These are phyloP conservation scores for Centropus unirufus DNA, from an alignment of 2,113 vertebrate species.

Conservation along the genomic window DNA sequence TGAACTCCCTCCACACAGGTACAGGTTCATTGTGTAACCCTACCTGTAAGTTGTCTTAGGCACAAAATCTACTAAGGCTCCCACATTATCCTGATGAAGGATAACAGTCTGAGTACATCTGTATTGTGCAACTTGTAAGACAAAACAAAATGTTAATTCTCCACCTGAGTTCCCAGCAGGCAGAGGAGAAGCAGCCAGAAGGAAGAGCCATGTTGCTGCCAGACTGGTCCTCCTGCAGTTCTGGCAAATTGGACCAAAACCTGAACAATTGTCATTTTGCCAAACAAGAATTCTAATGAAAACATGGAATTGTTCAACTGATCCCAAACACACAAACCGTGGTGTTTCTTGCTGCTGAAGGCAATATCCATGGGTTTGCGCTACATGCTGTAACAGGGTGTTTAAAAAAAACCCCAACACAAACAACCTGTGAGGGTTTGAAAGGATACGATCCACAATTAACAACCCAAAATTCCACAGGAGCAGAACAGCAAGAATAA, in stretches of 20 bases:
- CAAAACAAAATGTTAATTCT: background rate
- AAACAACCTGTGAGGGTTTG: fast-evolving
- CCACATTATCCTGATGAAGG: background rate
- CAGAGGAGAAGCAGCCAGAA: background rate
- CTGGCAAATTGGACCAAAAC: background rate
- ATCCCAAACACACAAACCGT: background rate
- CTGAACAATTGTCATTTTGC: background rate
- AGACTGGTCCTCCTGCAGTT: background rate
- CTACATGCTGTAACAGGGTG: background rate
- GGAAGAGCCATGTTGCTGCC: background rate
- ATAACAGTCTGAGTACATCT: background rate
- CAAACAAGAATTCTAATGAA: background rate
- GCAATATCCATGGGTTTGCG: background rate
- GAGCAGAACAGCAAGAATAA: constrained; percentile 88
- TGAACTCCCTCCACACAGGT: background rate
- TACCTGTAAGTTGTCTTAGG: background rate
- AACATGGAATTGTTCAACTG: background rate
- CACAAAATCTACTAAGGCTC: background rate
- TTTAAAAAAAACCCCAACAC: background rate
- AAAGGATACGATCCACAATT: constrained; percentile 96
- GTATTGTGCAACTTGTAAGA: background rate
- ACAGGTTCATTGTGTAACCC: background rate
- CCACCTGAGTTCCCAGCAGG: background rate
- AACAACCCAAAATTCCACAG: constrained; percentile 95
- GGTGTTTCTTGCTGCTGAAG: background rate